A percentile compares a stretch with the other conserved stretches of the same genome.
Conservation (phyloP, 2,113 vertebrate species). For the Malaclemys terrapin region DNA sequence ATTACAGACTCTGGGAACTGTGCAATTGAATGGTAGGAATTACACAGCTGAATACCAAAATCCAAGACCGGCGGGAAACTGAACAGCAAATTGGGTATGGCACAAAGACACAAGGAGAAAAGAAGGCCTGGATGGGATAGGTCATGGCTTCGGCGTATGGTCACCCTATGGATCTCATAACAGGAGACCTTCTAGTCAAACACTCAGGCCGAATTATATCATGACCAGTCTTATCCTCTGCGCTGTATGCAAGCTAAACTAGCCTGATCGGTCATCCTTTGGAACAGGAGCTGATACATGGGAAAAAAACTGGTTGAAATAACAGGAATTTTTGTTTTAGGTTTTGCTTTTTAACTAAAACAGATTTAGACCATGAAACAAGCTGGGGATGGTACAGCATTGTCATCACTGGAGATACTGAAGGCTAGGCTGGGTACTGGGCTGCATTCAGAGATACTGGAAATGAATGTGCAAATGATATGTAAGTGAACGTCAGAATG, state of each 20-base stretch:
- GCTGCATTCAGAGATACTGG: background rate
- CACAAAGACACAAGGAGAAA: background rate
- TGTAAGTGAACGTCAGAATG: background rate
- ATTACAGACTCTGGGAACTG: background rate
- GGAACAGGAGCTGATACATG: background rate
- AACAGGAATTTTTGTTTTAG: background rate
- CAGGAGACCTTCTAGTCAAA: background rate
- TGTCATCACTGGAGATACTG: background rate
- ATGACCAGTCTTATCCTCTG: background rate
- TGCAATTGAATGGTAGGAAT: background rate
- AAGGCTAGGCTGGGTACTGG: background rate
- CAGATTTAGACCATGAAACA: background rate
- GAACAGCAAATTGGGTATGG: background rate
- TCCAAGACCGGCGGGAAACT: background rate
- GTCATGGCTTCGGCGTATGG: background rate
- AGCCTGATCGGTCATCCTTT: background rate
- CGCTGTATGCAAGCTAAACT: background rate
- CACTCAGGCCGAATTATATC: background rate
- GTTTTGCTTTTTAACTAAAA: background rate
- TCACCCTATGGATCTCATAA: background rate
- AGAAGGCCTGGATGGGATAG: background rate
- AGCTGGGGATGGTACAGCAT: background rate
- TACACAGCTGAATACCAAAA: background rate
- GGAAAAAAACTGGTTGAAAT: background rate
- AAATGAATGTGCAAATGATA: background rate